Percentiles rank a stretch among this genome's conserved stretches.
Evolutionary conservation across 2,113 vertebrate genomes (phyloP).

Genomic region (Coptodon rendalli): DNA sequence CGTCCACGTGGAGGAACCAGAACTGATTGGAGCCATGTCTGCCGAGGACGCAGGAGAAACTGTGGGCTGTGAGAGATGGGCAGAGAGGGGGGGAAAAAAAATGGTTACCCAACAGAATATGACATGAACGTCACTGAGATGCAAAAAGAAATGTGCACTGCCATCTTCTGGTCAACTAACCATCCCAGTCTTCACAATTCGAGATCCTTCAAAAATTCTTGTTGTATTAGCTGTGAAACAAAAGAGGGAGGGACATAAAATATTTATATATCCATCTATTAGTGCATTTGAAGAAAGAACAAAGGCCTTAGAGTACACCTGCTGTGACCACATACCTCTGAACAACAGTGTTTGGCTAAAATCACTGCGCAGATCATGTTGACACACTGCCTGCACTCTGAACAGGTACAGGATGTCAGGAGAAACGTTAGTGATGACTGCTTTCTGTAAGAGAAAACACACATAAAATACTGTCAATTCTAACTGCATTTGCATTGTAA

Average conservation of each 20-base stretch:
- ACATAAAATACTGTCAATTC: neutral
- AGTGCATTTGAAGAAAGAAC: neutral
- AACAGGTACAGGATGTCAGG: slow-evolving; percentile 96
- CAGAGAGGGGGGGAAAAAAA: neutral
- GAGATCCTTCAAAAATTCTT: slow-evolving; percentile 95
- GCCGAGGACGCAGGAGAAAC: slow-evolving; percentile 93
- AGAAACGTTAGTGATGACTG: slow-evolving; percentile 92
- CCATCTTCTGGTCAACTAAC: slow-evolving; percentile 75
- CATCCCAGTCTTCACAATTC: slow-evolving; percentile 98
- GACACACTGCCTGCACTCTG: slow-evolving; percentile 96
- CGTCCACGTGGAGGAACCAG: slow-evolving; percentile 97
- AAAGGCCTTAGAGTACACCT: neutral
- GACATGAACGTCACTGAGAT: neutral
- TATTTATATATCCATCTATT: neutral
- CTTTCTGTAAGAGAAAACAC: slow-evolving; percentile 78
- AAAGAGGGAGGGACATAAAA: neutral
- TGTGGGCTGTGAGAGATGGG: slow-evolving; percentile 78
- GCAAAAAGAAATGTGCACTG: neutral
- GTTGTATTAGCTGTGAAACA: slow-evolving; percentile 89
- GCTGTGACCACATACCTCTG: slow-evolving; percentile 77
- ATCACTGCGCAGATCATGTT: slow-evolving; percentile 93
- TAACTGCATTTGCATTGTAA: neutral
- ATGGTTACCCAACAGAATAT: neutral
- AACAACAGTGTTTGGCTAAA: slow-evolving; percentile 98
- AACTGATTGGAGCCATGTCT: slow-evolving; percentile 99